Evolutionary conservation across 2,113 vertebrate genomes (phyloP).

Genomic region (Pelodiscus sinensis): DNA sequence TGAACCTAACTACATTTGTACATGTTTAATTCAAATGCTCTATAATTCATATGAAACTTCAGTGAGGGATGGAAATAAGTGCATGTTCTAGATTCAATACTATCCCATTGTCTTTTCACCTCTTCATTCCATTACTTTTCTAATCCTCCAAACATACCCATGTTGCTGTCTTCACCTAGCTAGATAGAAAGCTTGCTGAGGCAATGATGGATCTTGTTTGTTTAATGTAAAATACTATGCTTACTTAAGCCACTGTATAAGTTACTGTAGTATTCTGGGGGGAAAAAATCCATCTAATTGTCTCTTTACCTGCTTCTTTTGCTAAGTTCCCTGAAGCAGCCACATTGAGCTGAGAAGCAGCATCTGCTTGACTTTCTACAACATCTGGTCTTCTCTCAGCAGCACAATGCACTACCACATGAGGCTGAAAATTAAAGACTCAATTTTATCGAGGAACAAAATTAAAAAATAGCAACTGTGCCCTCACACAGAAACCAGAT

Average conservation of each 20-base stretch:
- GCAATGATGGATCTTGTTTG: not conserved
- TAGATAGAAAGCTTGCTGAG: rapidly evolving
- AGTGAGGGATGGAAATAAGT: not conserved
- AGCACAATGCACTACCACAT: slow-evolving; percentile 95
- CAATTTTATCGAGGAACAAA: slow-evolving; percentile 55
- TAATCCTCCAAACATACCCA: rapidly evolving
- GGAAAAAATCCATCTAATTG: not conserved
- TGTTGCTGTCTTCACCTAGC: rapidly evolving
- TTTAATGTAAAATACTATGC: rapidly evolving
- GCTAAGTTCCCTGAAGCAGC: slow-evolving; percentile 89
- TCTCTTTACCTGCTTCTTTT: slow-evolving; percentile 90
- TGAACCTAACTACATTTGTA: not conserved
- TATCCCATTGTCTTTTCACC: not conserved
- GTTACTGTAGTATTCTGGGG: not conserved
- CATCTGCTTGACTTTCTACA: slow-evolving; percentile 90
- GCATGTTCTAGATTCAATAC: not conserved
- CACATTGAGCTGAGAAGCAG: slow-evolving; percentile 92
- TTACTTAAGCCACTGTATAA: not conserved
- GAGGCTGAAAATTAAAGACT: slow-evolving; percentile 86
- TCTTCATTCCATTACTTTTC: not conserved
- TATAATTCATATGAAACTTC: not conserved
- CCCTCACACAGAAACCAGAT: not conserved
- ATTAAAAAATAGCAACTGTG: not conserved
- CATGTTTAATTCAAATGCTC: not conserved
- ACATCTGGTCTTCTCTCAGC: slow-evolving; percentile 95